Evolutionary conservation across 2,113 vertebrate genomes (phyloP).

Genomic region (Rostratula benghalensis): DNA sequence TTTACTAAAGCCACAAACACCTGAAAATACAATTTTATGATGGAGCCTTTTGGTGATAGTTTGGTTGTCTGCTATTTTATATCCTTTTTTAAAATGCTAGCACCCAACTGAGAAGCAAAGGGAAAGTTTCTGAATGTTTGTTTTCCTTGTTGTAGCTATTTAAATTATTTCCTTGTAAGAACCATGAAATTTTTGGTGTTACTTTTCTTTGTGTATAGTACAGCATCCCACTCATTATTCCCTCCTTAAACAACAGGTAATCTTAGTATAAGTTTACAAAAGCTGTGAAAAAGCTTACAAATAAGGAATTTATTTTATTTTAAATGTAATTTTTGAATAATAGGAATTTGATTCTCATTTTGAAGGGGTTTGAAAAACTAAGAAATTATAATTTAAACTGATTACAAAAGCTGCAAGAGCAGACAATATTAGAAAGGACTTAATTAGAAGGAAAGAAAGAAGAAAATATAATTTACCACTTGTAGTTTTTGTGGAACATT

Average conservation of each 20-base stretch:
- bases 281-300: background rate
- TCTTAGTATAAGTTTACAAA: background rate
- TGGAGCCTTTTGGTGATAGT: background rate
- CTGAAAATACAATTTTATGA: background rate
- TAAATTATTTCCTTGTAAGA: background rate
- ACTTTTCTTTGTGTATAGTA: background rate
- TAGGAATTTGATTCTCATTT: background rate
- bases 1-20: background rate
- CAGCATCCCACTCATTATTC: background rate
- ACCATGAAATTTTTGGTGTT: background rate
- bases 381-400: background rate
- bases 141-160: background rate
- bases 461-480: background rate
- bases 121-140: background rate
- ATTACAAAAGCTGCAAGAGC: background rate
- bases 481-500: background rate
- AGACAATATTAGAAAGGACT: background rate
- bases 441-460: background rate
- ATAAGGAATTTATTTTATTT: background rate
- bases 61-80: background rate
- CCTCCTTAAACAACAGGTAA: background rate
- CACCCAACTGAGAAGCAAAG: background rate
- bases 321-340: background rate
- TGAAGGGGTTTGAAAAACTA: background rate
- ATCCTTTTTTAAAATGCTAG: background rate